Percentiles rank a stretch among this genome's conserved stretches.
These are phyloP conservation scores for Smutsia gigantea DNA, from an alignment of 2,797 vertebrate genomes.

Conservation along the genomic window DNA sequence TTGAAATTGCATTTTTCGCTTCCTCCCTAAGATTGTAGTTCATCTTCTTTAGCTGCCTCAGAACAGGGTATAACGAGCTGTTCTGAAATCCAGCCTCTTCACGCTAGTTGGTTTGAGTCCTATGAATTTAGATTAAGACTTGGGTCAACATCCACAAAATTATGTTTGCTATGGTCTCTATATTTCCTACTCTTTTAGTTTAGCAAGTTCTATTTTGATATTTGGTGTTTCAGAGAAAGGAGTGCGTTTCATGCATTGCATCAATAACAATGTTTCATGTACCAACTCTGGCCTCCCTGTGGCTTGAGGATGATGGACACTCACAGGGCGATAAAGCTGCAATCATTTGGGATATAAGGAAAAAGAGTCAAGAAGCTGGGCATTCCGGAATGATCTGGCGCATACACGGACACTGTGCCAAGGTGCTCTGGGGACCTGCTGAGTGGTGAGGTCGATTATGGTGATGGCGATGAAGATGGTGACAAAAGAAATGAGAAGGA, in stretches of 20 bases:
- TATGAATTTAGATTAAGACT: not conserved
- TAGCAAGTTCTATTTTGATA: not conserved
- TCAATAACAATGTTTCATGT: not conserved
- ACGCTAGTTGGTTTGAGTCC: not conserved
- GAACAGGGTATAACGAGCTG: not conserved
- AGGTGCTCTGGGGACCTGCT: not conserved
- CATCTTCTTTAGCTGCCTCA: not conserved
- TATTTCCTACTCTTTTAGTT: not conserved
- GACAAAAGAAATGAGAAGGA: conserved; percentile 27
- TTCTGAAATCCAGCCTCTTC: not conserved
- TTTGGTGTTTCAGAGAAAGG: conserved; percentile 5
- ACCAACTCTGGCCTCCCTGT: not conserved
- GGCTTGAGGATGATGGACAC: not conserved
- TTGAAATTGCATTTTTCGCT: not conserved
- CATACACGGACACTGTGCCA: not conserved
- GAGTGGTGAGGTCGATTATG: not conserved
- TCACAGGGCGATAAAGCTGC: not conserved
- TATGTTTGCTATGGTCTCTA: not conserved
- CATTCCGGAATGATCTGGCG: not conserved
- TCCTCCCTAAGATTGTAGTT: not conserved
- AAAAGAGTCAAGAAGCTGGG: not conserved
- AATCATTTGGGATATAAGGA: not conserved
- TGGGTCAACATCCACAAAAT: not conserved
- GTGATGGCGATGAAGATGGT: not conserved
- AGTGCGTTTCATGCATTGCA: not conserved